Base-by-base conservation (phyloP, 1,140 invertebrate species). In the Zaprionus camerounensis region DNA sequence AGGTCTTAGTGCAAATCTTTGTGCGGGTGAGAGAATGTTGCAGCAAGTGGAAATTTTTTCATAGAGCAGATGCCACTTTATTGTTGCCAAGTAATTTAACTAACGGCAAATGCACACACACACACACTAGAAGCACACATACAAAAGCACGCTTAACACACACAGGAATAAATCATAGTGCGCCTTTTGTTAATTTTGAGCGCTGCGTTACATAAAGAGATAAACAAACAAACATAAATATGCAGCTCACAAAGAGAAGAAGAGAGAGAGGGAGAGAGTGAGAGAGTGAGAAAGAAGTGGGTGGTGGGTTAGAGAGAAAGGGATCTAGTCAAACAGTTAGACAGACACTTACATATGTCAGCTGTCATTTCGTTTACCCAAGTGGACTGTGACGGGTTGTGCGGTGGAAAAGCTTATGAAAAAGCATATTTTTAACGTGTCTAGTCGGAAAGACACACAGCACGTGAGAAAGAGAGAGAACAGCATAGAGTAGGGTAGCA, bases 31-130 rank as follows among this genome's bases (percentile, higher is more conserved):
- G n/a, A 38, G n/a, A 28, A 17, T 64, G 49, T 44, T 31, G 49
- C 9, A 55, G 62, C 28, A 24, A 56, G 36, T 24, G 57, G 44
- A 87, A 81, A 87, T 87, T 82, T 80, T 82, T 87, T 80, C 80
- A 87, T 73, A 87, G 83, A 75, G 74, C 64, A 66, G 38, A 75
- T 77, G 82, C 80, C 86, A 91, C 86, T 91, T 91, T 91, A 91
- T 91, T 91, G 86, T 91, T 86, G 82, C 80, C 86, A 82, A 91
- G 82, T 91, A 90, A 91, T 91, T 90, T 86, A 91, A 91, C 86
- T 82, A 86, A 78, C 76, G 76, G 49, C 55, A 62, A 49, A 76
- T 57, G 69, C 71, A 76, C 34, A 49, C 28, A 74, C 34, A 26
- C 13, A 28, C 17, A 41, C 49, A 38, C 20, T 20, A 20, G 1